Evolutionary conservation across 1,140 invertebrate genomes (phyloP).

Genomic region (Polypedilum vanderplanki): DNA sequence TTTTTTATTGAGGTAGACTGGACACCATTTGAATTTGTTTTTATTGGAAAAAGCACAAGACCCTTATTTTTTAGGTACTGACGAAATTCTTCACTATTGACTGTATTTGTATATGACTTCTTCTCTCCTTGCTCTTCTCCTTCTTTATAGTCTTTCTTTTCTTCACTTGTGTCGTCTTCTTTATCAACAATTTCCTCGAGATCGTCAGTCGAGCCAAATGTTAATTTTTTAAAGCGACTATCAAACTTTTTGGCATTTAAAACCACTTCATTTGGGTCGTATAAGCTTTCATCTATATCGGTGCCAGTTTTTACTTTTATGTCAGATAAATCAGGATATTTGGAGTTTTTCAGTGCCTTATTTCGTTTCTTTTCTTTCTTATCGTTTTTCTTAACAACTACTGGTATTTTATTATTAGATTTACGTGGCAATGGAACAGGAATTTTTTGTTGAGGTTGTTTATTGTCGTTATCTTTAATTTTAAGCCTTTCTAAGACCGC

Average conservation of each 20-base stretch:
- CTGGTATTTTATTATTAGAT: conserved; percentile 22
- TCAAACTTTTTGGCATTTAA: conserved; percentile 43
- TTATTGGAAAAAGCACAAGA: conserved; percentile 36
- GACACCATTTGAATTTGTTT: conserved; percentile 32
- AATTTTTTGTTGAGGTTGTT: conserved; percentile 33
- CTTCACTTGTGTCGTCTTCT: conserved; percentile 36
- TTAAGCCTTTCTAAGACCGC: conserved; percentile 39
- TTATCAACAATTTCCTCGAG: conserved; percentile 41
- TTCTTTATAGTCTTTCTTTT: conserved; percentile 32
- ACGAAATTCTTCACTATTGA: conserved; percentile 42
- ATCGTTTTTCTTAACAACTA: conserved; percentile 1
- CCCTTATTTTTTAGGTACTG: conserved; percentile 41
- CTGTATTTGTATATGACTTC: conserved; percentile 41
- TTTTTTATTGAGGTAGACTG: conserved; percentile 33
- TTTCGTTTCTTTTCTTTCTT: neutral
- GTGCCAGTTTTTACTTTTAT: conserved; percentile 41
- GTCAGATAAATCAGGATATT: conserved; percentile 42
- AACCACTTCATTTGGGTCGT: conserved; percentile 40
- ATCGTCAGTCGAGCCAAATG: conserved; percentile 42
- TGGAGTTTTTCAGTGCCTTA: conserved; percentile 41
- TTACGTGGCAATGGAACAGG: conserved; percentile 17
- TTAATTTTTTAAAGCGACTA: conserved; percentile 40
- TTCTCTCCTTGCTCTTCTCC: conserved; percentile 29
- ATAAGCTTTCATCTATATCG: conserved; percentile 34
- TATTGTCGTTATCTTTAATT: conserved; percentile 35